Percentiles rank a stretch among this genome's conserved stretches.
These are phyloP conservation scores for Scartelaos histophorus DNA, from an alignment of 2,113 vertebrate genomes.

Conservation along the genomic window DNA sequence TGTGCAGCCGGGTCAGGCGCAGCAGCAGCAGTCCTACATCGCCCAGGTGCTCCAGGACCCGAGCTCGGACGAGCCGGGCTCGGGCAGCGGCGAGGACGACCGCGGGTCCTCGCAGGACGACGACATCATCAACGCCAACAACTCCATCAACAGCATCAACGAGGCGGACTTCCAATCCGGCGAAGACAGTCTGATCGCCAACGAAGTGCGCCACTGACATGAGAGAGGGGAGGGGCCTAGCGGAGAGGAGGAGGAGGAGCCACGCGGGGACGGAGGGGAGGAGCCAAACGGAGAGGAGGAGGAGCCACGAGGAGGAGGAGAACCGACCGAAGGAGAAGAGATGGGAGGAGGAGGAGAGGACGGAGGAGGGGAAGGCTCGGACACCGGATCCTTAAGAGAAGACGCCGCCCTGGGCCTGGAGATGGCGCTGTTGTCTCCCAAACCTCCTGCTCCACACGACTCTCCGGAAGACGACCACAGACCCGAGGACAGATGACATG, in stretches of 20 bases:
- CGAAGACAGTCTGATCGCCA: constrained; percentile 98
- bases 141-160: constrained; percentile 84
- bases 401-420: neutral
- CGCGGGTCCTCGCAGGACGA: constrained; percentile 88
- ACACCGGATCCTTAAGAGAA: neutral
- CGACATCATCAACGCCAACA: constrained; percentile 87
- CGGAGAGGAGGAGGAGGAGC: constrained; percentile 6
- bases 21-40: constrained; percentile 89
- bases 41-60: constrained; percentile 96
- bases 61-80: constrained; percentile 80
- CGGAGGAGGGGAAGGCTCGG: no score
- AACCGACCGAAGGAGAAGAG: no score
- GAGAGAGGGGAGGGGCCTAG: constrained; percentile 34
- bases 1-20: constrained; percentile 17
- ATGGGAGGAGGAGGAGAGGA: no score
- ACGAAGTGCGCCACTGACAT: constrained; percentile 87
- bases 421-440: neutral
- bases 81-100: constrained; percentile 79
- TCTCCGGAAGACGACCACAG: neutral
- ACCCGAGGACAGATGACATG: neutral
- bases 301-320: no score
- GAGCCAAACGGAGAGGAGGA: neutral
- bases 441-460: neutral
- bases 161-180: constrained; percentile 98
- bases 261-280: neutral